phyloP scores from a whole-genome alignment of 53 echinoderm and acorn worm genomes.

The Apostichopus leukothele region DNA sequence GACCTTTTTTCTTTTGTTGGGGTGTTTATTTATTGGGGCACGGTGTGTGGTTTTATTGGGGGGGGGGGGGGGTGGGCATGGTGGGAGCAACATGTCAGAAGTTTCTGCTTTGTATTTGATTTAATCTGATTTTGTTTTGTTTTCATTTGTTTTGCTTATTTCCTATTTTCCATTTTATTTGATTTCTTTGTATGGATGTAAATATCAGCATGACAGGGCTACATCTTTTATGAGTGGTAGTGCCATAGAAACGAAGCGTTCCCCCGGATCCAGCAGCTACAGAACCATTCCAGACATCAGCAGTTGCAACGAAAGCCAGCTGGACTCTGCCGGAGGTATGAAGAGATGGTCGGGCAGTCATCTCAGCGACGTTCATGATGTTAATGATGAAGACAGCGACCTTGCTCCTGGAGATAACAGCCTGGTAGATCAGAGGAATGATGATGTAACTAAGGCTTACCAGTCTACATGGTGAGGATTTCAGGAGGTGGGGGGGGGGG shows the following conservation, averaged over 20 bases:
- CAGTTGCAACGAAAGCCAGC: conserved; percentile 78
- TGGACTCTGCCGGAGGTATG: conserved; percentile 89
- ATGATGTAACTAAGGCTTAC: conserved; percentile 68
- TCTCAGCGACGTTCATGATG: conserved; percentile 43
- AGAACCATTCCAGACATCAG: conserved; percentile 73
- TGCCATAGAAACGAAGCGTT: conserved; percentile 5
- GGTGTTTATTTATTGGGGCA: too few relatives aligned
- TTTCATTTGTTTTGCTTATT: too few relatives aligned
- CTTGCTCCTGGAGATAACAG: conserved; percentile 88
- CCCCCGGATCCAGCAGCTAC: conserved; percentile 59
- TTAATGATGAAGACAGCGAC: conserved; percentile 73
- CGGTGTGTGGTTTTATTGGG: too few relatives aligned
- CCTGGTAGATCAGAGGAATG: conserved; percentile 60
- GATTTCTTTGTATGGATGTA: too few relatives aligned
- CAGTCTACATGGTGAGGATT: conserved; percentile 5
- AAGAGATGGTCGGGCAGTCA: conserved; percentile 43
- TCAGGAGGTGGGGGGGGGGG: conserved; percentile 2
- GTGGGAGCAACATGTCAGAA: too few relatives aligned
- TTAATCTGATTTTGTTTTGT: too few relatives aligned
- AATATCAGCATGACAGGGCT: conserved; percentile 24
- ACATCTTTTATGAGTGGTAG: conserved; percentile 15
- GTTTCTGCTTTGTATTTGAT: too few relatives aligned
- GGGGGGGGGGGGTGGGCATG: too few relatives aligned
- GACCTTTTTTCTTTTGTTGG: too few relatives aligned
- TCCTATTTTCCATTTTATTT: too few relatives aligned